Base-by-base conservation (phyloP, 1,140 invertebrate species). In the Diuraphis noxia region DNA sequence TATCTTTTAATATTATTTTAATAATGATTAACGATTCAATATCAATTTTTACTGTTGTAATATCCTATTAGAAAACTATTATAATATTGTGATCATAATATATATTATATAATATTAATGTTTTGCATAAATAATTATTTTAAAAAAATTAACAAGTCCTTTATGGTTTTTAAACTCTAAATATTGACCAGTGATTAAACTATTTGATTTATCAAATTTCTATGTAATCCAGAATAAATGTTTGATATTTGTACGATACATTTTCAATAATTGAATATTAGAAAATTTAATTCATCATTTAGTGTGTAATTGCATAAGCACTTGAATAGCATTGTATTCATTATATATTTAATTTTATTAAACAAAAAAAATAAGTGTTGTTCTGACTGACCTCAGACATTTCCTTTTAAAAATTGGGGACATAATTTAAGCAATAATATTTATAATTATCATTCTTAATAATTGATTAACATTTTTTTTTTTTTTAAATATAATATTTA, bases 21-120 rank as follows among this genome's bases (percentile, higher is more conserved):
- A 52, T 23, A 19, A 40, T n/a, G 86, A 88, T 88, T 88, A 88
- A 88, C 52, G 86, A 88, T 88, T 88, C 52, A 88, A 40, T 40
- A 86, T 40, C 8, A 38, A 86, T 19, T 86, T 49, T 49, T 86
- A 86, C 23, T 85, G 9, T 23, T 81, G 38, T 17, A 40, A 88
- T 63, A n/a, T 40, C 86, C 49, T 63, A 88, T 40, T 40, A 88
- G 25, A 88, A 56, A 88, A 88, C 10, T 88, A 88, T 63, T n/a
- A 41, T 41, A 88, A 88, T 88, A 30, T 38, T 87, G 36, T 88
- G 49, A 88, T 88, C 30, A 63, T 88, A 40, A 40, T 85, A 52
- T 38, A 10, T 43, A 46, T 19, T 13, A 85, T 85, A 46, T 6
- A 9, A 43, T n/a, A 43, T 13, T 46, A 85, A 85, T 46, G 25